A percentile compares a stretch with the other conserved stretches of the same genome.
Conservation (phyloP, 23 tunicate genomes). For the Trididemnum miniatum region DNA sequence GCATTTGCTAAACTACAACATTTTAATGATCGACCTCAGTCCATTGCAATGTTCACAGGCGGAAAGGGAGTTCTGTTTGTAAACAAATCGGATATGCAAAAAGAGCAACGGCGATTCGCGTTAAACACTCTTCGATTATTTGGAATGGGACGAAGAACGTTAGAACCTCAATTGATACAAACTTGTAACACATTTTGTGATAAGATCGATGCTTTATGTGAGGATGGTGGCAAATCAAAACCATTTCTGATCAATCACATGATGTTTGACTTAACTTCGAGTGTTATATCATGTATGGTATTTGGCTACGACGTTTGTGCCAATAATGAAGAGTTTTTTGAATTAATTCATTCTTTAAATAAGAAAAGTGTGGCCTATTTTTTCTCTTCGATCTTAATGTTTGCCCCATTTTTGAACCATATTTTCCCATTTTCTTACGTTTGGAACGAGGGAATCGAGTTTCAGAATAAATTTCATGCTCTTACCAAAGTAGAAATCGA, state of each 20-base stretch:
- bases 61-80: conserved; percentile 19
- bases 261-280: conserved; percentile 41
- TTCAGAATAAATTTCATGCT: conserved; percentile 13
- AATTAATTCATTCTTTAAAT: background rate
- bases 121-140: conserved; percentile 32
- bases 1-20: conserved; percentile 45
- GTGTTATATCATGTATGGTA: conserved; percentile 50
- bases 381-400: background rate
- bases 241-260: conserved; percentile 16
- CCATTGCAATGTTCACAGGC: conserved; percentile 21
- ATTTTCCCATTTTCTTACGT: conserved; percentile 30
- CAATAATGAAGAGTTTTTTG: background rate
- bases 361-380: background rate
- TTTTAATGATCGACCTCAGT: conserved; percentile 40
- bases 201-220: background rate
- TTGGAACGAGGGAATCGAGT: background rate
- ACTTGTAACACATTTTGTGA: background rate
- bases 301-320: conserved; percentile 31
- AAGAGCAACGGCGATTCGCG: conserved; percentile 65
- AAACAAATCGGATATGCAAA: conserved; percentile 18
- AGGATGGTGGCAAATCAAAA: conserved; percentile 7
- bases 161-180: conserved; percentile 41
- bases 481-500: conserved; percentile 13
- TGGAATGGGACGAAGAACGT: conserved; percentile 61
- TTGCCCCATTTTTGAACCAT: conserved; percentile 53